A percentile compares a stretch with the other conserved stretches of the same genome.
phyloP scores from a whole-genome alignment of 1,140 invertebrate species.

The Tetramorium alpestre region DNA sequence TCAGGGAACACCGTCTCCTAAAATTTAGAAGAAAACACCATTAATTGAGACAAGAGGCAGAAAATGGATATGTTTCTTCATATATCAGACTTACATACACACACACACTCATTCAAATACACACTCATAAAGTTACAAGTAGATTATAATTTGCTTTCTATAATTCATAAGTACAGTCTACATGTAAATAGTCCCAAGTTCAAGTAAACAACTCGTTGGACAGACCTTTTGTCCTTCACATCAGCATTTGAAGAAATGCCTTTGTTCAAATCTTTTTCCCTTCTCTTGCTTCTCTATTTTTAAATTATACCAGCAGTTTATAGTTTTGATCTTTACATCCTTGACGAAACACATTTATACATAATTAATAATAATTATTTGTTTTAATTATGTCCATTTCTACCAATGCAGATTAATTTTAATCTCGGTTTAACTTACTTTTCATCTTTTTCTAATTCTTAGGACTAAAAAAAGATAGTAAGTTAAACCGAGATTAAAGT shows the following conservation, averaged over 20 bases:
- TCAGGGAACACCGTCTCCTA: constrained; percentile 81
- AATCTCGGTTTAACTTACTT: no score
- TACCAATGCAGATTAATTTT: no score
- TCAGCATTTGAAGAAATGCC: background rate
- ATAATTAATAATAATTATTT: background rate
- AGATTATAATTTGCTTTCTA: background rate
- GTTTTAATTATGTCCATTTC: background rate
- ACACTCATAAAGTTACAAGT: background rate
- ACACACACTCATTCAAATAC: background rate
- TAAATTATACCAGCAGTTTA: no score
- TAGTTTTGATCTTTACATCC: no score
- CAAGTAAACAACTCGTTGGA: background rate
- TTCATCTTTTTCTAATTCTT: no score
- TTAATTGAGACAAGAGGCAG: background rate
- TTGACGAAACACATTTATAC: no score
- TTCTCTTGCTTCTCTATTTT: no score
- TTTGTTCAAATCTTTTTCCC: background rate
- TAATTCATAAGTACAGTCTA: background rate
- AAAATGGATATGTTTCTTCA: background rate
- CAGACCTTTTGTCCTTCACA: background rate
- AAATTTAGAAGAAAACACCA: constrained; percentile 24
- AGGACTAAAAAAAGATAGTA: no score
- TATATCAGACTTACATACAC: background rate
- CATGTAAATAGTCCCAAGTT: background rate
- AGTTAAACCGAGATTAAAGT: no score